phyloP scores from a whole-genome alignment of 2,113 vertebrate species.

The Erythrocercus mccallii region DNA sequence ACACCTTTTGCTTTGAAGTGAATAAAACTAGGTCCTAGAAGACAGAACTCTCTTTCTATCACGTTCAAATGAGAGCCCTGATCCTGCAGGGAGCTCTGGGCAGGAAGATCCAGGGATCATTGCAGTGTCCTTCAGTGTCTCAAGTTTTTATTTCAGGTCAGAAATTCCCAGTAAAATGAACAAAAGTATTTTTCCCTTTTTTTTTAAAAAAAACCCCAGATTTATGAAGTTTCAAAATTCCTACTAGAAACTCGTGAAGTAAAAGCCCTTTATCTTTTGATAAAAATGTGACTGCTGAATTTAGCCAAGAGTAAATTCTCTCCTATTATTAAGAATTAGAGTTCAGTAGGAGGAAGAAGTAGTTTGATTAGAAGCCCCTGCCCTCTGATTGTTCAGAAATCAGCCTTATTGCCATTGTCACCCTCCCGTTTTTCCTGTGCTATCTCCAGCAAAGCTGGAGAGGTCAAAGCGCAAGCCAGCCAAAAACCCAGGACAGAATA shows the following conservation, averaged over 20 bases:
- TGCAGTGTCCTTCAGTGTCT: background rate
- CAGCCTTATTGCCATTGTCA: background rate
- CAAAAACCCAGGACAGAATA: background rate
- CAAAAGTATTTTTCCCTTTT: background rate
- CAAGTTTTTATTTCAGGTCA: background rate
- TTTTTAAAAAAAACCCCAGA: background rate
- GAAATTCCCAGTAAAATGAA: background rate
- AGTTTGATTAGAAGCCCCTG: background rate
- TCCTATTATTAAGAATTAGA: background rate
- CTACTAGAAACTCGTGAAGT: background rate
- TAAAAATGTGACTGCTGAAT: background rate
- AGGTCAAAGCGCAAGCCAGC: background rate
- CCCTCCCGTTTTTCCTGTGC: background rate
- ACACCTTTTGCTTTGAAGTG: background rate
- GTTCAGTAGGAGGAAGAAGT: background rate
- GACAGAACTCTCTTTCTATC: background rate
- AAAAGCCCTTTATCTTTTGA: background rate
- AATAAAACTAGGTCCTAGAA: background rate
- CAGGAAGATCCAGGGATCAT: background rate
- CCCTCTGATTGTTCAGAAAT: background rate
- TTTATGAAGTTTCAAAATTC: background rate
- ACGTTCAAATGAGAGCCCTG: background rate
- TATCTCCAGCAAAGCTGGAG: background rate
- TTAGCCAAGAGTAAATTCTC: background rate
- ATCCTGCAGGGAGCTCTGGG: background rate